A percentile compares a stretch with the other conserved stretches of the same genome.
Evolutionary conservation across 2,888 invertebrate genomes (phyloP).

Genomic region (Calameuta idolon): DNA sequence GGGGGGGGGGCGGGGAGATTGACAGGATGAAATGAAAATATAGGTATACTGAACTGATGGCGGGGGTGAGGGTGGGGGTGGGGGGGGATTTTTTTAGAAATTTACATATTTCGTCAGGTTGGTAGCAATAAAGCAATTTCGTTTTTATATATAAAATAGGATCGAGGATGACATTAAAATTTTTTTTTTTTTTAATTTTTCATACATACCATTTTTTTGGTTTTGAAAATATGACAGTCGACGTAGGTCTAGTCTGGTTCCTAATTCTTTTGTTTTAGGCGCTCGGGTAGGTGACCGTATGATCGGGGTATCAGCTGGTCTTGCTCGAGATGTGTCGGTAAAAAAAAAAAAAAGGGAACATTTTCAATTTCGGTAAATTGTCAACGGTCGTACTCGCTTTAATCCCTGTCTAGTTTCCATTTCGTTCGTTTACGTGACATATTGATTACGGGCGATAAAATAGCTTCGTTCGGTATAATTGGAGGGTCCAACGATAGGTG

Average conservation of each 20-base stretch:
- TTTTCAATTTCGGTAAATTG: background rate
- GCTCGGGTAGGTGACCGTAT: no score
- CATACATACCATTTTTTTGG: no score
- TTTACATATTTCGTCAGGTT: background rate
- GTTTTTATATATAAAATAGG: background rate
- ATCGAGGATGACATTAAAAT: background rate
- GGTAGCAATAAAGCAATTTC: background rate
- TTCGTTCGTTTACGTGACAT: conserved; percentile 28
- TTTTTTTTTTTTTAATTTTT: no score
- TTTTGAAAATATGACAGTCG: background rate
- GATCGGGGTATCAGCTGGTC: background rate
- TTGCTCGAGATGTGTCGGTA: background rate
- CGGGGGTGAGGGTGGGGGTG: no score
- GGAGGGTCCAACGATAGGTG: background rate
- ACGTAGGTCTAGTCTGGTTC: background rate
- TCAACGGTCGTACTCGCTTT: conserved; percentile 12
- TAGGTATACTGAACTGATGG: background rate
- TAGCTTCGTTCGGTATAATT: background rate
- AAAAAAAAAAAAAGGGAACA: background rate
- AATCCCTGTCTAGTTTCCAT: conserved; percentile 32
- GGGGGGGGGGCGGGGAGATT: background rate
- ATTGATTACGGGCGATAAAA: conserved; percentile 29
- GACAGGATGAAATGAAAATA: background rate
- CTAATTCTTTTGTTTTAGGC: background rate
- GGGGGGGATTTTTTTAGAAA: background rate